Conservation (phyloP, 2,797 vertebrate genomes). For the Trachops cirrhosus region DNA sequence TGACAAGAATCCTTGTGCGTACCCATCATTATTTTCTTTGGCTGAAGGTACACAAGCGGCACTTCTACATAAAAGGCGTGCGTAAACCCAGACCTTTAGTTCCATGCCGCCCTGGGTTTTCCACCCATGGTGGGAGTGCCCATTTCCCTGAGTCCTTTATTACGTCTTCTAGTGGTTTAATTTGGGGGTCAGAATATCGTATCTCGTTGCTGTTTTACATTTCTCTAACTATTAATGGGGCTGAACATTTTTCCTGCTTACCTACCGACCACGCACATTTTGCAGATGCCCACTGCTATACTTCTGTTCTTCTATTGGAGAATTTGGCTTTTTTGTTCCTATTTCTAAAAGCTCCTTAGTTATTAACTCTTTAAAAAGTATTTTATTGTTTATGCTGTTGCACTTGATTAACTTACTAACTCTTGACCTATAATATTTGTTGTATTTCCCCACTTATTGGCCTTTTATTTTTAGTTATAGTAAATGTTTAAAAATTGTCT, state of each 20-base stretch:
- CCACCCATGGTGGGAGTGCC: not conserved
- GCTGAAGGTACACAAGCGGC: not conserved
- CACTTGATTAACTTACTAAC: not conserved
- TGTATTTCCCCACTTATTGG: not conserved
- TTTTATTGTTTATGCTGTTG: not conserved
- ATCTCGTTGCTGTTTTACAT: not conserved
- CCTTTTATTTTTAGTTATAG: conserved; percentile 1
- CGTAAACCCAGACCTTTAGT: not conserved
- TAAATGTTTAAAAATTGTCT: conserved; percentile 26
- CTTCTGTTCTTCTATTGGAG: not conserved
- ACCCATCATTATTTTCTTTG: not conserved
- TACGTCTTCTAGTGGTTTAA: not conserved
- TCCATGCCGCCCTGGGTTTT: not conserved
- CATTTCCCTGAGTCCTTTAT: not conserved
- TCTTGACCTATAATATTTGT: not conserved
- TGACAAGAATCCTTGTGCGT: not conserved
- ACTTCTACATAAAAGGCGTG: not conserved
- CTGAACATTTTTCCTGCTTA: not conserved
- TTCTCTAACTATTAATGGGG: not conserved
- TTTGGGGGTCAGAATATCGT: not conserved
- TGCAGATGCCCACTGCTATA: not conserved
- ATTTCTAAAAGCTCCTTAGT: conserved; percentile 1
- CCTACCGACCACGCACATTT: not conserved
- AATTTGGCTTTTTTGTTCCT: not conserved
- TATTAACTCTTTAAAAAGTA: not conserved